A percentile compares a stretch with the other conserved stretches of the same genome.
Evolutionary conservation across 2,113 vertebrate genomes (phyloP).

Genomic region (Bucco capensis): DNA sequence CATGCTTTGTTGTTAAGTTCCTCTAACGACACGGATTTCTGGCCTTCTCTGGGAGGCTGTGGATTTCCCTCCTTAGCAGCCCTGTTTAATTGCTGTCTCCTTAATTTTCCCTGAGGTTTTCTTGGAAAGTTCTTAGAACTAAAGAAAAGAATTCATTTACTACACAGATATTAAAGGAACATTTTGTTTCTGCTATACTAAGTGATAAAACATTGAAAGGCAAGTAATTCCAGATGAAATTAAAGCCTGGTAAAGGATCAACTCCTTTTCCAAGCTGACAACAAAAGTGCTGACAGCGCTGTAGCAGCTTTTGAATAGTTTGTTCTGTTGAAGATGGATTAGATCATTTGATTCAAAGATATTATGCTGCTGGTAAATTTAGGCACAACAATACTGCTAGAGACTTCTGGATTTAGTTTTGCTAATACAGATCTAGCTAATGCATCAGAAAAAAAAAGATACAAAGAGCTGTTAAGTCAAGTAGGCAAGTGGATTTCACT

Average conservation of each 20-base stretch:
- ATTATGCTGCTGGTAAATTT: not conserved
- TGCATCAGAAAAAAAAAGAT: not conserved
- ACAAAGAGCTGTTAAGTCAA: not conserved
- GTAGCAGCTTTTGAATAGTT: not conserved
- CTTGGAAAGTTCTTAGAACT: not conserved
- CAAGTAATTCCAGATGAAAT: not conserved
- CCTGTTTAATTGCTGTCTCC: too few relatives aligned
- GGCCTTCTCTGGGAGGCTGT: too few relatives aligned
- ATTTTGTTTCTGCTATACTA: not conserved
- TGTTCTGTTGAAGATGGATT: not conserved
- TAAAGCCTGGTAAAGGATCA: not conserved
- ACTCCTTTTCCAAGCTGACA: not conserved
- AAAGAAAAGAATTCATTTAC: not conserved
- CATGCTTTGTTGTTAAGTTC: not conserved
- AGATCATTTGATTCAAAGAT: not conserved
- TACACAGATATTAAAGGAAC: not conserved
- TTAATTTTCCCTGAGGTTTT: not conserved
- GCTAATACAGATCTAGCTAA: not conserved
- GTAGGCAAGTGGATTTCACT: not conserved
- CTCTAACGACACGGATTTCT: too few relatives aligned
- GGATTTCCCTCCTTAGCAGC: too few relatives aligned
- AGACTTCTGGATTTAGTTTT: not conserved
- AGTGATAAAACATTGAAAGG: not conserved
- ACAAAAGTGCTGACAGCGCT: not conserved
- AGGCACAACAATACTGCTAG: not conserved